These are phyloP conservation scores for Pheosia tremula DNA, from an alignment of 2,888 invertebrate species.

Conservation along the genomic window DNA sequence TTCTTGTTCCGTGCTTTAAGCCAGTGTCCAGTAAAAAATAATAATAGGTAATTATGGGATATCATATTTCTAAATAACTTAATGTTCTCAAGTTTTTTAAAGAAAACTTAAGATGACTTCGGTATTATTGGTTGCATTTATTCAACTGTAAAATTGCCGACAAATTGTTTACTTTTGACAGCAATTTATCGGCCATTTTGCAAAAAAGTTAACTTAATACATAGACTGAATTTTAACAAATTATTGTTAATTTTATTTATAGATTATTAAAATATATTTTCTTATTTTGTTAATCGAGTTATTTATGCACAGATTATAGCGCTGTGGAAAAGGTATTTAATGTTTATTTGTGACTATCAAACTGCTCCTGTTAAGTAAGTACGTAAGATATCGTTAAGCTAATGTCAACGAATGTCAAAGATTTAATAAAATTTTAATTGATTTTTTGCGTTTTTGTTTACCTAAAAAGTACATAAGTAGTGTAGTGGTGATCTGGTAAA, in stretches of 20 bases:
- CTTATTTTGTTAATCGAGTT: conserved; percentile 2
- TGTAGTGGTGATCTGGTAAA: too few relatives aligned
- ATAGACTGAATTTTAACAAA: conserved; percentile 64
- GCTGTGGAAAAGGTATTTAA: conserved; percentile 9
- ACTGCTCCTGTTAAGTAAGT: conserved; percentile 31
- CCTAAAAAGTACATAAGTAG: not conserved
- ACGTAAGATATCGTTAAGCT: conserved; percentile 31
- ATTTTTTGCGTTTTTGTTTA: not conserved
- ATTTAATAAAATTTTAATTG: conserved; percentile 44
- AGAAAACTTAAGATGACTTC: conserved; percentile 25
- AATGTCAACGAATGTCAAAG: conserved; percentile 55
- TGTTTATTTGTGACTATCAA: conserved; percentile 16
- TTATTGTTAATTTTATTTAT: conserved; percentile 67
- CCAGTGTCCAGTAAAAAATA: too few relatives aligned
- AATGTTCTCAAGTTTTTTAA: too few relatives aligned
- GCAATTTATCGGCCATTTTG: conserved; percentile 72
- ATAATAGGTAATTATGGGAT: too few relatives aligned
- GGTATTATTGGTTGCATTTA: conserved; percentile 47
- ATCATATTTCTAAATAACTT: too few relatives aligned
- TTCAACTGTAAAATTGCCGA: conserved; percentile 69
- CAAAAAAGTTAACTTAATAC: conserved; percentile 43
- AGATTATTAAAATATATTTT: conserved; percentile 50
- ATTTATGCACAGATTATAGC: not conserved
- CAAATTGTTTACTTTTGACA: conserved; percentile 39
- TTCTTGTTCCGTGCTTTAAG: too few relatives aligned